Percentiles rank a stretch among this genome's conserved stretches.
Conservation (phyloP, 1,140 invertebrate genomes). For the Battus philenor region DNA sequence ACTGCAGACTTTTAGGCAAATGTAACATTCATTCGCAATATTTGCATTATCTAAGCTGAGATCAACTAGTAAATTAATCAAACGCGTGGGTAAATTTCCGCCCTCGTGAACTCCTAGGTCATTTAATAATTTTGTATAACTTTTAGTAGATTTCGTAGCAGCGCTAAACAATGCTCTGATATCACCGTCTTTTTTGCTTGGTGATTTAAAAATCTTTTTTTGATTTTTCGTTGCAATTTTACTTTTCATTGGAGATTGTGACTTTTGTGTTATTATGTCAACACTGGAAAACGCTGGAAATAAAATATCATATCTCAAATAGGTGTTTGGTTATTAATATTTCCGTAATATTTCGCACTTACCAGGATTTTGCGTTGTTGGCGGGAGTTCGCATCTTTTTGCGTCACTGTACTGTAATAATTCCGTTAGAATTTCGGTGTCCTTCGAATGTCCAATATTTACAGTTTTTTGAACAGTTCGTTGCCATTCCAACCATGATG, state of each 20-base stretch:
- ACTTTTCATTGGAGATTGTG: slow-evolving; percentile 36
- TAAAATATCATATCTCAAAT: background rate
- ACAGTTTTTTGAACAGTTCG: slow-evolving; percentile 57
- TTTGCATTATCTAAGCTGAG: slow-evolving; percentile 46
- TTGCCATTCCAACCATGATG: slow-evolving; percentile 66
- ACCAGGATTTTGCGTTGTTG: slow-evolving; percentile 52
- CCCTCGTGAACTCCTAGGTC: slow-evolving; percentile 47
- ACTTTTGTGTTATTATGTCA: slow-evolving; percentile 26
- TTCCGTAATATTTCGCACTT: slow-evolving; percentile 1
- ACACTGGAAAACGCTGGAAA: slow-evolving; percentile 35
- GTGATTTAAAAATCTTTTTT: slow-evolving; percentile 37
- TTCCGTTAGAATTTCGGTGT: slow-evolving; percentile 54
- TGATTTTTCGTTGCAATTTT: slow-evolving; percentile 48
- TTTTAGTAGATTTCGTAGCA: slow-evolving; percentile 58
- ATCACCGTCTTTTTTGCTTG: slow-evolving; percentile 54
- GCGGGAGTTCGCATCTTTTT: slow-evolving; percentile 66
- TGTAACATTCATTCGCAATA: slow-evolving; percentile 34
- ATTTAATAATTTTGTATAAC: slow-evolving; percentile 56
- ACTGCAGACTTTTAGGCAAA: slow-evolving; percentile 44
- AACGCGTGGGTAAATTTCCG: slow-evolving; percentile 36
- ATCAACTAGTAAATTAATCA: slow-evolving; percentile 62
- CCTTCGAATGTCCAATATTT: slow-evolving; percentile 59
- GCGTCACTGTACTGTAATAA: slow-evolving; percentile 66
- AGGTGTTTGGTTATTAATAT: background rate
- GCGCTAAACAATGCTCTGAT: slow-evolving; percentile 69